Percentiles rank a stretch among this genome's conserved stretches.
These are phyloP conservation scores for Electrona antarctica DNA, from an alignment of 2,113 vertebrate species.

Conservation along the genomic window DNA sequence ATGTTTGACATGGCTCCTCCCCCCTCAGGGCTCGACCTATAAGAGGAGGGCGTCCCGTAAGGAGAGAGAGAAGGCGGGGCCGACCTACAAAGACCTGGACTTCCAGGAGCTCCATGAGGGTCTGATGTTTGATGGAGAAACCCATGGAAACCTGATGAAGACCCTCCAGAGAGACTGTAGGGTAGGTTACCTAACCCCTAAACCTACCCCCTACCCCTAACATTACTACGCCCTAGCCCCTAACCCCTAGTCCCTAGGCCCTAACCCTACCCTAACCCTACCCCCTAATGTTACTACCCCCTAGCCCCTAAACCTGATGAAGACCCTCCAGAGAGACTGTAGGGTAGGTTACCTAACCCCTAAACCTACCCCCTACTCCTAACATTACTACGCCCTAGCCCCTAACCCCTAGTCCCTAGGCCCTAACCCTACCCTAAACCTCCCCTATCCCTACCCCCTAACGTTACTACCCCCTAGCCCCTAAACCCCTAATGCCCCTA, in stretches of 20 bases:
- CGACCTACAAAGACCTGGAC: slow-evolving; percentile 81
- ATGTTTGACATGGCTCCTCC: too few species aligned
- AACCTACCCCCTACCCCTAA: too few species aligned
- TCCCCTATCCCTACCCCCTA: slow-evolving; percentile 55
- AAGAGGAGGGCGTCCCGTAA: slow-evolving; percentile 80
- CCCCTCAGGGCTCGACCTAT: slow-evolving; percentile 73
- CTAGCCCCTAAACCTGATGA: slow-evolving; percentile 87
- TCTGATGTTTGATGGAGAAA: slow-evolving; percentile 85
- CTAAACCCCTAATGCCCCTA: too few species aligned
- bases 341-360: slow-evolving; percentile 80
- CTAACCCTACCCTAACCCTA: too few species aligned
- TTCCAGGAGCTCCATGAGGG: slow-evolving; percentile 95
- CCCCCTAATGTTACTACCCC: too few species aligned
- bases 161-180: slow-evolving; percentile 94
- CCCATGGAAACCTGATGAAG: slow-evolving; percentile 86
- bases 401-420: slow-evolving; percentile 67
- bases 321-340: slow-evolving; percentile 95
- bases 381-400: too few species aligned
- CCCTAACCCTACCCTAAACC: slow-evolving; percentile 73
- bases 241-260: slow-evolving; percentile 79
- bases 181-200: slow-evolving; percentile 77
- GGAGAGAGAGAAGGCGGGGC: slow-evolving; percentile 76
- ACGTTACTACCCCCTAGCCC: too few species aligned
- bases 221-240: too few species aligned
- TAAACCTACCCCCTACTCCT: too few species aligned